Conservation (phyloP, 1,140 invertebrate genomes). For the Hirudo medicinalis region DNA sequence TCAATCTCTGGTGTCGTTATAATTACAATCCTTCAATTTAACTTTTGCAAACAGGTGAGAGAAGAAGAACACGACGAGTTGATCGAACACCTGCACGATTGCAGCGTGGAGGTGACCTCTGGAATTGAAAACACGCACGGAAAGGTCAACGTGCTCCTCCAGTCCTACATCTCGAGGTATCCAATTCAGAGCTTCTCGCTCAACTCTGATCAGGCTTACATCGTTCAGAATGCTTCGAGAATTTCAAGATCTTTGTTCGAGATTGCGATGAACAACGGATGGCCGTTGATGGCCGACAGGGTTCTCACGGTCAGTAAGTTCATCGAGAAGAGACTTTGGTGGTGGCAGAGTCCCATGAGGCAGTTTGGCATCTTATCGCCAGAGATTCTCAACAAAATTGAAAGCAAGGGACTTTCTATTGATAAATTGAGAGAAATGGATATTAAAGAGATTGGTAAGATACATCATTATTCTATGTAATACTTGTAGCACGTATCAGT, state of each 20-base stretch:
- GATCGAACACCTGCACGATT: slow-evolving; percentile 57
- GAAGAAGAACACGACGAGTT: slow-evolving; percentile 88
- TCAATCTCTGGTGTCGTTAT: too few species aligned
- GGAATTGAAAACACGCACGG: slow-evolving; percentile 68
- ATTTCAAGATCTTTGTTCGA: slow-evolving; percentile 87
- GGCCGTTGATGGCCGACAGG: slow-evolving; percentile 69
- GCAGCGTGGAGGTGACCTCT: slow-evolving; percentile 60
- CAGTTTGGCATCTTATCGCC: slow-evolving; percentile 56
- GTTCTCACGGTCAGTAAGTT: slow-evolving; percentile 70
- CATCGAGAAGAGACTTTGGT: slow-evolving; percentile 64
- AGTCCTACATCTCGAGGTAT: slow-evolving; percentile 71
- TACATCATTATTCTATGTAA: too few species aligned
- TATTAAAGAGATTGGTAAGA: slow-evolving; percentile 60
- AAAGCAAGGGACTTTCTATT: slow-evolving; percentile 57
- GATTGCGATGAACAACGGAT: slow-evolving; percentile 73
- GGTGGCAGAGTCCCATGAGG: slow-evolving; percentile 65
- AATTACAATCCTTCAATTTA: slow-evolving; percentile 10
- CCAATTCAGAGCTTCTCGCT: slow-evolving; percentile 73
- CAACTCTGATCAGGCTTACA: slow-evolving; percentile 80
- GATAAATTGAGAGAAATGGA: slow-evolving; percentile 71
- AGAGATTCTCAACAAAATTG: slow-evolving; percentile 69
- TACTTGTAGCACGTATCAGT: too few species aligned
- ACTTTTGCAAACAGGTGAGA: slow-evolving; percentile 51
- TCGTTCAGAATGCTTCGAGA: slow-evolving; percentile 75
- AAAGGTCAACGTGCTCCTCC: slow-evolving; percentile 93